Base-by-base conservation (phyloP, 1,140 invertebrate species). In the Pseudoatta argentina region DNA sequence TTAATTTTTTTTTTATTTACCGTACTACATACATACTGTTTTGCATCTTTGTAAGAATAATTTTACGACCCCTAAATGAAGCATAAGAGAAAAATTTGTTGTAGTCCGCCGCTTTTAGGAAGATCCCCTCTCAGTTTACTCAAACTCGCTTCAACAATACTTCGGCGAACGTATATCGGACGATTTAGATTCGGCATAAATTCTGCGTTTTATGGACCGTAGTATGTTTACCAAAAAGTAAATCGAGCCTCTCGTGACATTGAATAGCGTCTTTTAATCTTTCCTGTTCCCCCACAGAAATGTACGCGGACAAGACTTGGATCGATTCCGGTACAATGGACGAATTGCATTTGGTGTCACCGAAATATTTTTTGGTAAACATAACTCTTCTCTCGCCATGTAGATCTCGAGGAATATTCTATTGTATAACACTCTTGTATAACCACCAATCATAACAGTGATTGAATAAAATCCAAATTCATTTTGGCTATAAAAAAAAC, bases 401-500 rank as follows among this genome's bases (percentile, higher is more conserved):
- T 92, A 93, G 91, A 93, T 93, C 87, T 94, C 91, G 92, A 93
- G 88, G 91, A 91, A 93, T 86, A 92, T 91, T 94, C 87, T 94
- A 94, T 94, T 95, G 91, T 95, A 93, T 93, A 92, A 94, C 87
- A 93, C 88, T 94, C 92, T 93, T 95, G 94, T 94, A 94, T 95
- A 94, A 94, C 92, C 91, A 91, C 91, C 34, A 89, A 93, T 89
- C 91, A 93, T 93, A 91, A 94, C 91, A 93, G 92, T 91, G 88
- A 94, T 93, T 95, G 93, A 95, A 95, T 95, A 95, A 95, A 95
- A 93, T 93, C 93, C 92, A 93, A 92, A 94, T 94, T 88, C 93
- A 93, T 93, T 94, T 94, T 95, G 92, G 94, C 89, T 91, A 94
- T 79, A 91, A 93, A 90, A 24, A 93, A 87, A 88, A 92, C 51